Conservation (phyloP, 2,113 vertebrate genomes). For the Paramisgurnus dabryanus region DNA sequence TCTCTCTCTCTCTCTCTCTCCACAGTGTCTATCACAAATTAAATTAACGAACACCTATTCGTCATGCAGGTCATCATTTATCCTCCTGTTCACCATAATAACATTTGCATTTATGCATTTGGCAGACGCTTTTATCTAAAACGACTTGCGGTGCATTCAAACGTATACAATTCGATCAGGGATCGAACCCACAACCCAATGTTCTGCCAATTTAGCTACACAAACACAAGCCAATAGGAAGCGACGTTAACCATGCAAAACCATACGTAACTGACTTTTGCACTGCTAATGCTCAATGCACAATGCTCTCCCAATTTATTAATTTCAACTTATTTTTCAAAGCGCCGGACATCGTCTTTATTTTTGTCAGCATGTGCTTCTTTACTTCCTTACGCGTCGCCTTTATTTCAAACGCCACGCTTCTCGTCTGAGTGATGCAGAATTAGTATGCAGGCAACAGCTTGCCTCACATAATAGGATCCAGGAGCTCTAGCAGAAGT, state of each 20-base stretch:
- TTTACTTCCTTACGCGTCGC: conserved; percentile 20
- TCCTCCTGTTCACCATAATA: conserved; percentile 4
- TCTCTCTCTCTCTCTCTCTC: too few species aligned
- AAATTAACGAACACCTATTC: background rate
- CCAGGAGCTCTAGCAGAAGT: conserved; percentile 45
- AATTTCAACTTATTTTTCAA: background rate
- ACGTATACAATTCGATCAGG: too few species aligned
- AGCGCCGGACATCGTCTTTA: conserved; percentile 50
- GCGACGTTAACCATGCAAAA: background rate
- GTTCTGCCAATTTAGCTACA: too few species aligned
- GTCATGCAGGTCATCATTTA: background rate
- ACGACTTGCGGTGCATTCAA: too few species aligned
- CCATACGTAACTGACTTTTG: too few species aligned
- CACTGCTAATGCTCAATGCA: too few species aligned
- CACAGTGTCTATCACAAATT: background rate
- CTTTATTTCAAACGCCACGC: conserved; percentile 49
- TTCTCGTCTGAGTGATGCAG: conserved; percentile 60
- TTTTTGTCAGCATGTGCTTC: conserved; percentile 49
- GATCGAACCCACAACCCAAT: too few species aligned
- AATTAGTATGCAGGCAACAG: conserved; percentile 73
- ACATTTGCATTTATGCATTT: background rate
- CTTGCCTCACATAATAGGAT: conserved; percentile 63
- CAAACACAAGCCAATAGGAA: too few species aligned
- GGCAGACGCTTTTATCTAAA: too few species aligned
- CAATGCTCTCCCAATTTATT: too few species aligned